Evolutionary conservation across 2,797 vertebrate genomes (phyloP), one percentile per base, ranked within the genome.

Genomic region (Uromys caudimaculatus): DNA sequence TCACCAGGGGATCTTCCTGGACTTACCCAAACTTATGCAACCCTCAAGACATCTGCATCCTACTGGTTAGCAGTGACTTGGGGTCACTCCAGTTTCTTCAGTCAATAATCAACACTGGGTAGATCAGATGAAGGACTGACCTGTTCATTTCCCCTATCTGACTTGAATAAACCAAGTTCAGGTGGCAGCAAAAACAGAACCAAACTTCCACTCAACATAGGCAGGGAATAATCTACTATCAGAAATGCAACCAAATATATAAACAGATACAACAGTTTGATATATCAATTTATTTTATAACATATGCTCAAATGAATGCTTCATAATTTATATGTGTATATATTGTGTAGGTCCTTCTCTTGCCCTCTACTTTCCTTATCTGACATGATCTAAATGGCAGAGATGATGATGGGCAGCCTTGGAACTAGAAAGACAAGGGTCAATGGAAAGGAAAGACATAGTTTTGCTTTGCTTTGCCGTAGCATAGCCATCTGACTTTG

Each of bases 251-350:
- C 32, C 29, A 86, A 69, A n/a, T 35, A 85, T 50, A 67, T 16
- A 24, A 67, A n/a, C 12, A 4, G 50, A 67, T 10, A 47, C 17
- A 62, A 9, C 21, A 35, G 17, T 85, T 73, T 85, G 13, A 47
- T 41, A 82, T 84, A 6, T 29, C 10, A 1, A 50, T 89, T 91
- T 27, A 71, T 95, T 95, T 91, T n/a, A 64, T 93, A 85, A 52
- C 41, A 75, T 12, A 58, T 27, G 14, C 73, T 95, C 9, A 29
- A 32, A 77, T 50, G 38, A 64, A 56, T 35, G 24, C 17, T 92
- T 60, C 41, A 12, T 44, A 62, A 56, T 76, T 67, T 67, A 8
- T 21, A 71, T 71, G n/a, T 71, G 69, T 23, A 71, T 38, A 10
- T 71, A 38, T 38, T 23, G 50, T 47, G 62, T 38, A 24, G 4